Percentiles rank a stretch among this genome's conserved stretches.
Conservation (phyloP, 2,888 invertebrate genomes). For the Eristalinus aeneus region DNA sequence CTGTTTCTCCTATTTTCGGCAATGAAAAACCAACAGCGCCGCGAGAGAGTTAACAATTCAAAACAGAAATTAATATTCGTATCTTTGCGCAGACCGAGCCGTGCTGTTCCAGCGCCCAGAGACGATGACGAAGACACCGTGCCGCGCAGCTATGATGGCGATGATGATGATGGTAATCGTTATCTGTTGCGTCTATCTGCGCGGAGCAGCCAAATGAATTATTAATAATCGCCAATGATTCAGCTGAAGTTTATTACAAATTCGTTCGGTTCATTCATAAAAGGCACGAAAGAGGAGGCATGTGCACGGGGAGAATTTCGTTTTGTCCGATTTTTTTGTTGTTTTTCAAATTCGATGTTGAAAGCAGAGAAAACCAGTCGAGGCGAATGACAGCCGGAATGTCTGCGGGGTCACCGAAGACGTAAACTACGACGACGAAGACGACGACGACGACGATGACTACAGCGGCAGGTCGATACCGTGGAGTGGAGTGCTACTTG, state of each 20-base stretch:
- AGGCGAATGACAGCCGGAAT: slow-evolving; percentile 10
- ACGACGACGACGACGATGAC: no score
- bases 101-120: not conserved
- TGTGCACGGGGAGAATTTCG: not conserved
- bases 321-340: not conserved
- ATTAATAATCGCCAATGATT: slow-evolving; percentile 44
- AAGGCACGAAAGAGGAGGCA: not conserved
- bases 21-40: slow-evolving; percentile 23
- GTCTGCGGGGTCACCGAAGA: slow-evolving; percentile 6
- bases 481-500: slow-evolving; percentile 10
- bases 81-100: not conserved
- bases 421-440: not conserved
- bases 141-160: not conserved
- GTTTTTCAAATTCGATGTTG: not conserved
- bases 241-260: slow-evolving; percentile 34
- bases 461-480: not conserved
- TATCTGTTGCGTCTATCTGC: not conserved
- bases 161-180: not conserved
- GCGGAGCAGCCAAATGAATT: slow-evolving; percentile 17
- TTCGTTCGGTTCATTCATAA: slow-evolving; percentile 44
- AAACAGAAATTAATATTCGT: slow-evolving; percentile 30
- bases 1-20: not conserved
- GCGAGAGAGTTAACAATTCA: slow-evolving; percentile 18
- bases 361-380: slow-evolving; percentile 34
- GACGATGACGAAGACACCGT: not conserved